Base-by-base conservation (phyloP, 2,888 invertebrate genomes). In the Pollenia angustigena region DNA sequence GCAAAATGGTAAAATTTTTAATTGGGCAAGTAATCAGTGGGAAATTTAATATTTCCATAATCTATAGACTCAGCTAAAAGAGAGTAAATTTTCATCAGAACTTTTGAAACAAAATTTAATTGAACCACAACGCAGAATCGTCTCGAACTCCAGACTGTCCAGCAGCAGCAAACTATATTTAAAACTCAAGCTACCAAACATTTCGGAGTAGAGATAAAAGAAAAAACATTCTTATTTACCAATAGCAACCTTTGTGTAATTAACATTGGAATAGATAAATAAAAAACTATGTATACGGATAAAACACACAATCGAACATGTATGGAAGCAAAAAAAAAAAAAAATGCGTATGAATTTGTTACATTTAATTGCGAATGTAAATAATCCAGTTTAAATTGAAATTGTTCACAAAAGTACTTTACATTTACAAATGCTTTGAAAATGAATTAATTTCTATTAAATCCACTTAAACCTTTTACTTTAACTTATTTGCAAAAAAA, bases 241-340 rank as follows among this genome's bases (percentile, higher is more conserved):
- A 52, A 60, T 78, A 44, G 68, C 32, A 82, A 64, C 81, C 76
- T 87, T 87, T 85, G 81, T 84, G 85, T 81, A 88, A 87, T 85
- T 88, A 88, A 85, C 60, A 7, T 64, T 62, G 40, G 16, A 42
- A 42, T 48, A 62, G 40, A 52, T 6, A 58, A 44, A 76, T 44
- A 46, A 44, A 23, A 18, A 66, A 66, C 50, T 42, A n/a, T 23
- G 18, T 23, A 23, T n/a, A 12, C 18, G 16, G 62, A 71, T 58
- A 52, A 52, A 16, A 16, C 18, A 10, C 54, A 66, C 23, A 62
- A 18, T 14, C 46, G 16, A 54, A 48, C 23, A 46, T 46, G 56
- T 50, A 8, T 16, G n/a, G n/a, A 56, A 23, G 3, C 23, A 23
- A 23, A 23, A 23, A 23, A 1, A 66, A 18, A 44, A 66, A 58